Conservation (phyloP, 2,797 vertebrate species). For the Ambastaia sidthimunki region DNA sequence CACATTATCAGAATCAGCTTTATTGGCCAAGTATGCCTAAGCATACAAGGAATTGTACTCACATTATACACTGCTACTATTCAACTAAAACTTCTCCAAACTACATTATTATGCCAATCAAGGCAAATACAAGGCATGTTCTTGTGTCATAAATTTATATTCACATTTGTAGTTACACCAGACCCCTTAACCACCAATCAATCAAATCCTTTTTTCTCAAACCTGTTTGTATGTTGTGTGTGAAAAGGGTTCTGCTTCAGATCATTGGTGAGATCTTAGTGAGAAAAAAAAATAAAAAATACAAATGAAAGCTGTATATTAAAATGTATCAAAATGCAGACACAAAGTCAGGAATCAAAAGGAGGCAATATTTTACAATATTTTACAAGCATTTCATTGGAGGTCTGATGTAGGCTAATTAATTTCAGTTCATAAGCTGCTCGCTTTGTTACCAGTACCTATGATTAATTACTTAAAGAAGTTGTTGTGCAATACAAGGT, state of each 20-base stretch:
- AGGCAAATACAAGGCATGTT: conserved; percentile 7
- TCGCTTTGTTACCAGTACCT: neutral
- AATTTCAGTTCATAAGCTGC: neutral
- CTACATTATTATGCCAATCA: neutral
- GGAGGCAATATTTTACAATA: neutral
- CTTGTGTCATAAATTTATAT: conserved; percentile 13
- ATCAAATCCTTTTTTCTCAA: neutral
- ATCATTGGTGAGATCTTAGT: neutral
- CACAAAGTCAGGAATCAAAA: neutral
- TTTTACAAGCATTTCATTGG: neutral
- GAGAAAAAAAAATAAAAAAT: neutral
- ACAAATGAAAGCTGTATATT: conserved; percentile 1
- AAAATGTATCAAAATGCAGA: neutral
- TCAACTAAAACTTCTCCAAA: neutral
- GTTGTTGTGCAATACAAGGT: conserved; percentile 16
- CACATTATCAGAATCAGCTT: no score
- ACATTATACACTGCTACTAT: no score
- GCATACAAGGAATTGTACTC: no score
- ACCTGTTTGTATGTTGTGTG: neutral
- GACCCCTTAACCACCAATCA: neutral
- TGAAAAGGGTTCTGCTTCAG: conserved; percentile 8
- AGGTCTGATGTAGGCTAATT: neutral
- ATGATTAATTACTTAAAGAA: conserved; percentile 24
- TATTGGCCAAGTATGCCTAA: no score
- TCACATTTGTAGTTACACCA: conserved; percentile 6